Evolutionary conservation across 2,113 vertebrate genomes (phyloP).

Genomic region (Mormyrus iriodes): DNA sequence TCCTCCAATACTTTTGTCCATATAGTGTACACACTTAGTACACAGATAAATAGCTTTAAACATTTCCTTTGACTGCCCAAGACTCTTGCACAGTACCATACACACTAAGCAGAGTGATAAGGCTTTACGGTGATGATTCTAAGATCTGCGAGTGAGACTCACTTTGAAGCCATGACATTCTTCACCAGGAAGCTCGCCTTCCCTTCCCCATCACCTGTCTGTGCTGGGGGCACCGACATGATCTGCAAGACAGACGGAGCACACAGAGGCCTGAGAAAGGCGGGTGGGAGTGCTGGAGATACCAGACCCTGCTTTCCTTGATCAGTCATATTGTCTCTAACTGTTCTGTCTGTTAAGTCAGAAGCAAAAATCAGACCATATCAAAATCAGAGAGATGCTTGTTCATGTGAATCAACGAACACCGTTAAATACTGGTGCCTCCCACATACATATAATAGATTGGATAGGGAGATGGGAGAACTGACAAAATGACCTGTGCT

Average conservation of each 20-base stretch:
- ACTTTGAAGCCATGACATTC: conserved; percentile 71
- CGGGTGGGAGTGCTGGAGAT: background rate
- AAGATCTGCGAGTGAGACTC: conserved; percentile 33
- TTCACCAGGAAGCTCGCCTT: conserved; percentile 67
- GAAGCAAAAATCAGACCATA: background rate
- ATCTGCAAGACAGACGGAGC: conserved; percentile 39
- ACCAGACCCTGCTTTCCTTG: background rate
- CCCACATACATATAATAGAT: background rate
- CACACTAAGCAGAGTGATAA: background rate
- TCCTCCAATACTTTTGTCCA: background rate
- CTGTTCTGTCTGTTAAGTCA: background rate
- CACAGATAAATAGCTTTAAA: background rate
- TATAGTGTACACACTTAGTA: background rate
- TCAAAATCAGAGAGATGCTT: background rate
- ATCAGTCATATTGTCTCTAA: background rate
- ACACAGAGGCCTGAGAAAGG: background rate
- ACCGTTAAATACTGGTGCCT: background rate
- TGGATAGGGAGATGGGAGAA: background rate
- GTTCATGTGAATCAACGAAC: background rate
- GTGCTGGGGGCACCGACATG: conserved; percentile 33
- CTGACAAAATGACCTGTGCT: background rate
- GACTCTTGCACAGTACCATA: background rate
- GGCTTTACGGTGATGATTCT: background rate
- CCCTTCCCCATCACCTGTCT: conserved; percentile 66
- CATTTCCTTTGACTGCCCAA: background rate